Percentiles rank a stretch among this genome's conserved stretches.
phyloP scores from a whole-genome alignment of 2,888 invertebrate genomes.

The Andricus quercusramuli region DNA sequence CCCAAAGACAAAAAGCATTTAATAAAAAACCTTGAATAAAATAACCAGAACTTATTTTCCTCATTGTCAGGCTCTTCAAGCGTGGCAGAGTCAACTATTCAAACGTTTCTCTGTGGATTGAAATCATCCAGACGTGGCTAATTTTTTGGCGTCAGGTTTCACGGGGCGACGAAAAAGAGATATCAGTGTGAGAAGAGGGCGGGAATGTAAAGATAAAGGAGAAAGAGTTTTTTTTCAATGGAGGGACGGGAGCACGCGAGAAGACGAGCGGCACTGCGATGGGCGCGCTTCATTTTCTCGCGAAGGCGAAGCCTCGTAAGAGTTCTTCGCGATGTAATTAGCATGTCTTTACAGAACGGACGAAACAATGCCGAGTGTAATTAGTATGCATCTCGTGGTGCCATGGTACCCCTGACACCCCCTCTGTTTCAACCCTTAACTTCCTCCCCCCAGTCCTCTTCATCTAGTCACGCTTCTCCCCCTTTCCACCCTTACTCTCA shows the following conservation, averaged over 20 bases:
- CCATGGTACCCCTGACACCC: conserved; percentile 18
- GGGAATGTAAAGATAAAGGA: conserved; percentile 32
- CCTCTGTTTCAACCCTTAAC: conserved; percentile 14
- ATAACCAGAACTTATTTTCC: background rate
- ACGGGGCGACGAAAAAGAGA: conserved; percentile 58
- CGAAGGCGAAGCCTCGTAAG: conserved; percentile 39
- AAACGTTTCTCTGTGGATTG: conserved; percentile 23
- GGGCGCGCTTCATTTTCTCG: conserved; percentile 46
- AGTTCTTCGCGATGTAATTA: conserved; percentile 76
- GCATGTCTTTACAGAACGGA: conserved; percentile 72
- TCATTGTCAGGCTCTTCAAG: background rate
- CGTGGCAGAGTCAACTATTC: background rate
- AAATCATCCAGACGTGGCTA: conserved; percentile 33
- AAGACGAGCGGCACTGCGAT: conserved; percentile 42
- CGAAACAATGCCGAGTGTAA: conserved; percentile 71
- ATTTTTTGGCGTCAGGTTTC: conserved; percentile 52
- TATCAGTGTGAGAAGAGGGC: conserved; percentile 49
- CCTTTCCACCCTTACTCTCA: conserved; percentile 14
- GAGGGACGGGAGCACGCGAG: conserved; percentile 30
- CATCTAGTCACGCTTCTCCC: conserved; percentile 43
- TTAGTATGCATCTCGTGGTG: conserved; percentile 68
- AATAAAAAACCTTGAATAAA: background rate
- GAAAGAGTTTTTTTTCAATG: conserved; percentile 49
- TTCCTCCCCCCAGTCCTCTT: conserved; percentile 3
- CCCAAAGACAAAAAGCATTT: background rate